Percentiles rank a stretch among this genome's conserved stretches.
These are phyloP conservation scores for Mesorhabditis spiculigera DNA, from an alignment of 2,888 invertebrate species.

Conservation along the genomic window DNA sequence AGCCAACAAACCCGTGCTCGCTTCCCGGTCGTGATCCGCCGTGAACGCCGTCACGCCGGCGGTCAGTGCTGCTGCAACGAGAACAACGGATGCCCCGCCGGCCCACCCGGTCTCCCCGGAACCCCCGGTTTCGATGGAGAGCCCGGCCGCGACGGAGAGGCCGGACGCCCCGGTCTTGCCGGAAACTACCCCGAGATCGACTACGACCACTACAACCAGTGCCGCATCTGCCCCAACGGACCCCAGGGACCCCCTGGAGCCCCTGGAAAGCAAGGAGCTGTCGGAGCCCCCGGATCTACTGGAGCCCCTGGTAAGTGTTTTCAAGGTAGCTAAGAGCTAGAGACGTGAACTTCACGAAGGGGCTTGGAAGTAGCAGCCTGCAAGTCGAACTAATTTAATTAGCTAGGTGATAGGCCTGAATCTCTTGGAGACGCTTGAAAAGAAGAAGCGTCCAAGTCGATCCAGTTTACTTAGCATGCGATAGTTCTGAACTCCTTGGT, in stretches of 20 bases:
- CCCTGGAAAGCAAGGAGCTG: conserved; percentile 31
- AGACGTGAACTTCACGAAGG: too few relatives aligned
- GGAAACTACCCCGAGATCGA: conserved; percentile 1
- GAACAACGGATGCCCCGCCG: not conserved
- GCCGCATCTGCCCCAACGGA: conserved; percentile 17
- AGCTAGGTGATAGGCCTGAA: too few relatives aligned
- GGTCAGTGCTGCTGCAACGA: conserved; percentile 2
- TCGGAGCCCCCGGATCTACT: conserved; percentile 28
- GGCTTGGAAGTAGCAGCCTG: too few relatives aligned
- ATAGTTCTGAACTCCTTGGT: too few relatives aligned
- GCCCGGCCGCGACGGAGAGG: not conserved
- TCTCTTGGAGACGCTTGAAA: too few relatives aligned
- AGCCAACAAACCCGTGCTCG: too few relatives aligned
- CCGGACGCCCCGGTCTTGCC: not conserved
- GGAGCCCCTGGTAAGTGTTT: conserved; percentile 34
- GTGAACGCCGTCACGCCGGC: not conserved
- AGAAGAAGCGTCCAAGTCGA: too few relatives aligned
- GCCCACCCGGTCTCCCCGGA: not conserved
- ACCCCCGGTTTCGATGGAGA: not conserved
- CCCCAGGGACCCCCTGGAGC: conserved; percentile 25
- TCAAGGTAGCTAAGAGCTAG: too few relatives aligned
- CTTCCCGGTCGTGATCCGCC: not conserved
- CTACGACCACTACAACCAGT: conserved; percentile 2
- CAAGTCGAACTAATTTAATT: too few relatives aligned
- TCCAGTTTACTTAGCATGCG: too few relatives aligned